These are phyloP conservation scores for Acinonyx jubatus DNA, from an alignment of 2,113 vertebrate species.

Conservation along the genomic window DNA sequence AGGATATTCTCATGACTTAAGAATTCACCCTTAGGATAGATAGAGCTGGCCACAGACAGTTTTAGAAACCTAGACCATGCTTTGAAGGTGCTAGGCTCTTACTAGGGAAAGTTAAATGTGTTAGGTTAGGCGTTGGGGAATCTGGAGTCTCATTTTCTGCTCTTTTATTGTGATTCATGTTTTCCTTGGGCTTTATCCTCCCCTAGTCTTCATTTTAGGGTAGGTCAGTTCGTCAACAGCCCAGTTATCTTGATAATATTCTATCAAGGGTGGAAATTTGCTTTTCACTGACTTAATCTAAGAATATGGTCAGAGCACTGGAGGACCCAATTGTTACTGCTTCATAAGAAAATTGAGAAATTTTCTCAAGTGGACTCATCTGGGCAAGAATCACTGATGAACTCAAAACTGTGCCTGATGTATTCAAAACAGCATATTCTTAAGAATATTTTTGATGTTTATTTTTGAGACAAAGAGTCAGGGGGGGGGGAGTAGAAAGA, in stretches of 20 bases:
- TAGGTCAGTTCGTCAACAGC: neutral
- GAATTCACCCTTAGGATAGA: neutral
- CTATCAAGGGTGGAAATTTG: neutral
- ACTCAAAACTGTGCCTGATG: neutral
- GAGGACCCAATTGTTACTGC: neutral
- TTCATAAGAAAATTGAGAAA: constrained; percentile 13
- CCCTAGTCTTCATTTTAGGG: neutral
- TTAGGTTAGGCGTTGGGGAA: neutral
- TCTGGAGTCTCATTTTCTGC: neutral
- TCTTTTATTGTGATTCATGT: neutral
- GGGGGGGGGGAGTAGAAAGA: too few relatives aligned
- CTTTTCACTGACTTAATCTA: neutral
- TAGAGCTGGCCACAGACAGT: neutral
- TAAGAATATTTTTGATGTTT: too few relatives aligned
- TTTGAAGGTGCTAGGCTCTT: neutral
- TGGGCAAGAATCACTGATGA: neutral
- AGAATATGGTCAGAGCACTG: neutral
- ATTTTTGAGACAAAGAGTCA: too few relatives aligned
- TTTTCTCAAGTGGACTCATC: neutral
- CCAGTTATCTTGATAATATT: neutral
- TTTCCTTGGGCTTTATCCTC: neutral
- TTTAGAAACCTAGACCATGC: neutral
- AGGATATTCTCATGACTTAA: neutral
- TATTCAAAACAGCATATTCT: neutral
- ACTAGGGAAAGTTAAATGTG: neutral